A percentile compares a stretch with the other conserved stretches of the same genome.
These are phyloP conservation scores for Pterobdella sp. DNA, from an alignment of 2,888 invertebrate genomes.

Conservation along the genomic window DNA sequence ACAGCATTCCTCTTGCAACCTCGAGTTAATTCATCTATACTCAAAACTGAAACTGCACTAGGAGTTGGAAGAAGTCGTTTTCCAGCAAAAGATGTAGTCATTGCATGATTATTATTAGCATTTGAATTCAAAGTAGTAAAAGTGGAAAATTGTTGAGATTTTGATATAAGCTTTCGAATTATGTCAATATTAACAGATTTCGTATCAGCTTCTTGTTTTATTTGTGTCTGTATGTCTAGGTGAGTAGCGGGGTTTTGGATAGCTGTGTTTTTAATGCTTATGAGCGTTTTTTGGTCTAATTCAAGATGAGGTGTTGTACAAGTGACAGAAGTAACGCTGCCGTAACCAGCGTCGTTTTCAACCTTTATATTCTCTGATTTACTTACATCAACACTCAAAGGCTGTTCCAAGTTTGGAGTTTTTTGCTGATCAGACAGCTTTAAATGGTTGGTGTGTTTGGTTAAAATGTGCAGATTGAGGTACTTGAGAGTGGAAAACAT, in stretches of 20 bases:
- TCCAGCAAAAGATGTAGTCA: neutral
- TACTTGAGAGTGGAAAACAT: slow-evolving; percentile 28
- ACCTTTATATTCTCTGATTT: slow-evolving; percentile 2
- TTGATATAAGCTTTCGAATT: neutral
- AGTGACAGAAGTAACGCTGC: slow-evolving; percentile 5
- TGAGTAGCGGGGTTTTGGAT: neutral
- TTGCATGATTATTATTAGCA: neutral
- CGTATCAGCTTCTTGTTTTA: neutral
- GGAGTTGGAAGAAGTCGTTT: slow-evolving; percentile 25
- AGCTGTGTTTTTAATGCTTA: neutral
- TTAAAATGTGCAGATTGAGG: slow-evolving; percentile 27
- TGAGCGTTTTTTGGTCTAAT: neutral
- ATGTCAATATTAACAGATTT: neutral
- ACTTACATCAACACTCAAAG: neutral
- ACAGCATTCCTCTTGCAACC: slow-evolving; percentile 21
- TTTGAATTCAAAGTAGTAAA: neutral
- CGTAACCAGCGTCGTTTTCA: neutral
- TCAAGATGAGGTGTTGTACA: neutral
- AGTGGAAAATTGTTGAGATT: neutral
- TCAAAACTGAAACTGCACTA: slow-evolving; percentile 30
- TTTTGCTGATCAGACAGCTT: neutral
- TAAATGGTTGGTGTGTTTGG: slow-evolving; percentile 1
- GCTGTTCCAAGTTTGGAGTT: neutral
- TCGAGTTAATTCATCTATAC: slow-evolving; percentile 26
- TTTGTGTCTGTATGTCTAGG: neutral